Conservation (phyloP, 2,797 vertebrate genomes). For the Liasis olivaceus region DNA sequence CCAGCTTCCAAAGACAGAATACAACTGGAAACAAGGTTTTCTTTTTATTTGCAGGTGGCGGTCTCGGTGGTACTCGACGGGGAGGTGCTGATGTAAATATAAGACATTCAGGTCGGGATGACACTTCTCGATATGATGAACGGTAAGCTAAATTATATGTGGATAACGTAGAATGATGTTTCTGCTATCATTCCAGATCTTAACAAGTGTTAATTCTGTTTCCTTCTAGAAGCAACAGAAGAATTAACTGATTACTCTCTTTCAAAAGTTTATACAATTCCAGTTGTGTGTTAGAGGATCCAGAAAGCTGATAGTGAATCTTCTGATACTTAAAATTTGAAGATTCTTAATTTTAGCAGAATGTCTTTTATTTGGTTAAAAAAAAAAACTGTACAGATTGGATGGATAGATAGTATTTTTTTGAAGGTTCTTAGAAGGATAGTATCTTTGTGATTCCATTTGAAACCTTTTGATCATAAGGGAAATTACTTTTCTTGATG, state of each 20-base stretch:
- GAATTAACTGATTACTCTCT: not conserved
- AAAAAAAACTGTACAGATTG: not conserved
- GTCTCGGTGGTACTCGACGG: slow-evolving; percentile 75
- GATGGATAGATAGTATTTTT: not conserved
- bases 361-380: not conserved
- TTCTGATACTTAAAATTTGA: not conserved
- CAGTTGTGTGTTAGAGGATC: not conserved
- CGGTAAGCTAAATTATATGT: slow-evolving; percentile 50
- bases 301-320: not conserved
- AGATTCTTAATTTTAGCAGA: not conserved
- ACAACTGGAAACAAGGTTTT: not conserved
- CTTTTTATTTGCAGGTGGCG: slow-evolving; percentile 61
- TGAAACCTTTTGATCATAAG: not conserved
- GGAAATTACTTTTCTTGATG: not conserved
- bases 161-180: not conserved
- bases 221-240: not conserved
- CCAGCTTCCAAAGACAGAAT: not conserved
- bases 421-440: not conserved
- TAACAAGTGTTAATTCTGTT: not conserved
- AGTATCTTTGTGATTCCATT: not conserved
- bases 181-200: not conserved
- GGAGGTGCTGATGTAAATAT: slow-evolving; percentile 94
- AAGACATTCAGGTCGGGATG: slow-evolving; percentile 90
- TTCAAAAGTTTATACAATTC: not conserved
- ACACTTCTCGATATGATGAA: slow-evolving; percentile 76